Percentiles rank a stretch among this genome's conserved stretches.
phyloP scores from a whole-genome alignment of 2,113 vertebrate species.

The Trematomus loennbergii region DNA sequence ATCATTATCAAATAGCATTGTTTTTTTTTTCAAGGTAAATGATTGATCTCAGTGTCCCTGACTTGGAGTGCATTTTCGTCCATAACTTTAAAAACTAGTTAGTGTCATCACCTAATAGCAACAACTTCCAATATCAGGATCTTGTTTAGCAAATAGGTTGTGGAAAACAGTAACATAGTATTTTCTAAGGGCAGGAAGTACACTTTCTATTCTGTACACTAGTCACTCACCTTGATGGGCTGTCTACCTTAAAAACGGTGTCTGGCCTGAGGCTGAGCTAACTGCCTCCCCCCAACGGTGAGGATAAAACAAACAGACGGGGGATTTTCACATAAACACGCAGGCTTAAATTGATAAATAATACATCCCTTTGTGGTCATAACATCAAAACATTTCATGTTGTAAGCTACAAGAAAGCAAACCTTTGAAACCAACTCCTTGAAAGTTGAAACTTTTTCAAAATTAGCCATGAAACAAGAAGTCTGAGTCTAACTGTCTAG shows the following conservation, averaged over 20 bases:
- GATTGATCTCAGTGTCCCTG: background rate
- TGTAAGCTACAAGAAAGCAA: background rate
- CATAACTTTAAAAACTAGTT: too few relatives aligned
- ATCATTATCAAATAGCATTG: background rate
- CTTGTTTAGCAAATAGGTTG: background rate
- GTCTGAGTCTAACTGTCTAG: background rate
- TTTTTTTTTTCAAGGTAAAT: background rate
- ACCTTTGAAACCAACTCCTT: background rate
- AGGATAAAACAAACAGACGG: slow-evolving; percentile 16
- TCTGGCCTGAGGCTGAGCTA: slow-evolving; percentile 32
- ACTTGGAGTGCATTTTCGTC: too few relatives aligned
- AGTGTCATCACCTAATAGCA: background rate
- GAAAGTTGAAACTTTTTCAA: slow-evolving; percentile 8
- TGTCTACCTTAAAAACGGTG: slow-evolving; percentile 14
- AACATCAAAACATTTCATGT: background rate
- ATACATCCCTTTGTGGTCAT: background rate
- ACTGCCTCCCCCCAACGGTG: background rate
- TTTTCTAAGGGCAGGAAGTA: slow-evolving; percentile 10
- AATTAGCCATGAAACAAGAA: background rate
- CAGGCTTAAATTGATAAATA: background rate
- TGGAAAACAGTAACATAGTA: background rate
- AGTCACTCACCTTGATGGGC: slow-evolving; percentile 42
- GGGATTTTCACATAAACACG: slow-evolving; percentile 12
- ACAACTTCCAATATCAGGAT: background rate
- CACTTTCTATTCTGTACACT: background rate